Base-by-base conservation (phyloP, 2,888 invertebrate species). In the Nomada ferruginata region DNA sequence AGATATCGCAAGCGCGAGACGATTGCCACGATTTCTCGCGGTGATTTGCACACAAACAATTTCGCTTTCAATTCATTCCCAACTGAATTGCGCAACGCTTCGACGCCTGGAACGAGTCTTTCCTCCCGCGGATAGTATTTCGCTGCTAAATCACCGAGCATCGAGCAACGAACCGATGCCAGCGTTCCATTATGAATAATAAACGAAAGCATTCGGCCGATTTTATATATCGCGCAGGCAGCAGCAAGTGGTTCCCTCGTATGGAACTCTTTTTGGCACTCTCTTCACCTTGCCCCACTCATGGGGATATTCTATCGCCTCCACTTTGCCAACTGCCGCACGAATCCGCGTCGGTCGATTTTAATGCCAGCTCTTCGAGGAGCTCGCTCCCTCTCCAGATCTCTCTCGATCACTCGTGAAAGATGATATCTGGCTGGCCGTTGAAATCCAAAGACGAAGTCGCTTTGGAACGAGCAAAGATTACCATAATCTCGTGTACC, bases 101-200 rank as follows among this genome's bases (percentile, higher is more conserved):
- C 63, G 65, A 50, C 7, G 63, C 9, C 20, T 4, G 47, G 64
- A 44, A 18, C 50, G 26, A n/a, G 23, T 18, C 15, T 81, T 84
- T 71, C 61, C 53, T 53, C 66, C 47, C 29, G 20, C 47, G 76
- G 70, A 55, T 64, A 64, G 42, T 15, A 0, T n/a, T 47, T n/a
- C 18, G 47, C 53, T n/a, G 80, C 29, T 87, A 77, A 82, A 87
- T 87, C 87, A 85, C 70, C 42, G 60, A 11, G 18, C 36, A 9
- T 2, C 36, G 15, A 36, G 20, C 42, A 36, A 55, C 60, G 70
- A 83, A 61, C 69, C 80, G 79, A 83, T 79, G 91, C 90, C 91
- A 90, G 89, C 86, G 85, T 82, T 85, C 82, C 87, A 92, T 92
- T 91, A 91, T 90, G 92, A 90, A 92, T 92, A 92, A 92, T 91